Evolutionary conservation across 2,113 vertebrate species (phyloP).

Genomic region (Talpa occidentalis): DNA sequence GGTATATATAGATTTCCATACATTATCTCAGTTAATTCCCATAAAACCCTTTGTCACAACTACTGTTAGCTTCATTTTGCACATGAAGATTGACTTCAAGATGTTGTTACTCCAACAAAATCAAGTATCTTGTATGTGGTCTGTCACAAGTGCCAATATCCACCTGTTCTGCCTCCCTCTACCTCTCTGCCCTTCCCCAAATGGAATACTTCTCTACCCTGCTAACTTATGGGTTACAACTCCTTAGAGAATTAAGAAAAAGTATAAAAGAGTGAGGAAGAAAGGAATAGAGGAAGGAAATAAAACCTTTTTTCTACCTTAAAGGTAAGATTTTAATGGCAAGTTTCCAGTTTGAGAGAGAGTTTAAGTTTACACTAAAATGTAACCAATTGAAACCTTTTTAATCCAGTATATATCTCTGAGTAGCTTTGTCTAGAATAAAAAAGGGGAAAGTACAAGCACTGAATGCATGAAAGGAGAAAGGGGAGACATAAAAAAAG

Average conservation of each 20-base stretch:
- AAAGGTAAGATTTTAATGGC: not conserved
- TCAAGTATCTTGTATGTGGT: not conserved
- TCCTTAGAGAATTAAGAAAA: not conserved
- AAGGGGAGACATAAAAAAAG: not conserved
- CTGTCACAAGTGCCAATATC: not conserved
- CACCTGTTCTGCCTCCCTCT: not conserved
- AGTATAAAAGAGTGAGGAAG: not conserved
- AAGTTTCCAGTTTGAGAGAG: not conserved
- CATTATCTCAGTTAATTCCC: constrained; percentile 5
- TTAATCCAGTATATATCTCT: not conserved
- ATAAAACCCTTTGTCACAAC: not conserved
- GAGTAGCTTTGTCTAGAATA: not conserved
- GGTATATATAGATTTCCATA: not conserved
- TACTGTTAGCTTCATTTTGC: not conserved
- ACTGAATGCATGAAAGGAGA: not conserved
- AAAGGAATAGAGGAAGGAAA: not conserved
- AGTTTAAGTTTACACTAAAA: constrained; percentile 27
- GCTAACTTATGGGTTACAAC: not conserved
- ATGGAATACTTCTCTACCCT: not conserved
- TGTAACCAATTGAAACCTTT: not conserved
- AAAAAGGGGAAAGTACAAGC: not conserved
- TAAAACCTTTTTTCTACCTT: not conserved
- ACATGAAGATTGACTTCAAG: not conserved
- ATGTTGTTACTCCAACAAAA: not conserved
- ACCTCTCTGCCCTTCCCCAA: not conserved